A percentile compares a stretch with the other conserved stretches of the same genome.
These are phyloP conservation scores for Crocidura indochinensis DNA, from an alignment of 2,797 vertebrate genomes.

Conservation along the genomic window DNA sequence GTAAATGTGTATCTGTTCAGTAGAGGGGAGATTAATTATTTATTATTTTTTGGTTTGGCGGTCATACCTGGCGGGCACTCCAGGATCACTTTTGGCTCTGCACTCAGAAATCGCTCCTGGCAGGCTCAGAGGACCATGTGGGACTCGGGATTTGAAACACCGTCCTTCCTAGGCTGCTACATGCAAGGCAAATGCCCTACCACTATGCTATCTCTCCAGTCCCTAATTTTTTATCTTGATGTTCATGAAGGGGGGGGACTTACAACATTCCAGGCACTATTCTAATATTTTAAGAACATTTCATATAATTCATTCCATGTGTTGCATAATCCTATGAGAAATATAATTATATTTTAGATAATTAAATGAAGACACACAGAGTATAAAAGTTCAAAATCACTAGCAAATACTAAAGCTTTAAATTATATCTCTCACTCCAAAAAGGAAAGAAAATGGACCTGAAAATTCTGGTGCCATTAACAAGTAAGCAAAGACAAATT, in stretches of 20 bases:
- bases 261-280: background rate
- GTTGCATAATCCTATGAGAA: background rate
- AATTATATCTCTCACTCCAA: background rate
- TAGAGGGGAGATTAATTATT: background rate
- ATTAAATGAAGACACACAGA: background rate
- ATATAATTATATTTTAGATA: background rate
- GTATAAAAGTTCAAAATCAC: background rate
- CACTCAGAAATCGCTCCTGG: too few species aligned
- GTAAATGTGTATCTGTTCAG: background rate
- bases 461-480: background rate
- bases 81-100: too few species aligned
- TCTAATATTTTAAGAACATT: constrained; percentile 30
- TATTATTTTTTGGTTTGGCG: background rate
- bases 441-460: background rate
- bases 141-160: too few species aligned
- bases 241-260: background rate
- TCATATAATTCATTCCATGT: constrained; percentile 2
- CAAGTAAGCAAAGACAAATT: background rate
- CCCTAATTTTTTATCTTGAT: too few species aligned
- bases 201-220: too few species aligned
- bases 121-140: too few species aligned
- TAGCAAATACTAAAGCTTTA: background rate
- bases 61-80: too few species aligned
- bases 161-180: too few species aligned
- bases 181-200: too few species aligned